Evolutionary conservation across 2,113 vertebrate genomes (phyloP).

Genomic region (Notothenia rossii): DNA sequence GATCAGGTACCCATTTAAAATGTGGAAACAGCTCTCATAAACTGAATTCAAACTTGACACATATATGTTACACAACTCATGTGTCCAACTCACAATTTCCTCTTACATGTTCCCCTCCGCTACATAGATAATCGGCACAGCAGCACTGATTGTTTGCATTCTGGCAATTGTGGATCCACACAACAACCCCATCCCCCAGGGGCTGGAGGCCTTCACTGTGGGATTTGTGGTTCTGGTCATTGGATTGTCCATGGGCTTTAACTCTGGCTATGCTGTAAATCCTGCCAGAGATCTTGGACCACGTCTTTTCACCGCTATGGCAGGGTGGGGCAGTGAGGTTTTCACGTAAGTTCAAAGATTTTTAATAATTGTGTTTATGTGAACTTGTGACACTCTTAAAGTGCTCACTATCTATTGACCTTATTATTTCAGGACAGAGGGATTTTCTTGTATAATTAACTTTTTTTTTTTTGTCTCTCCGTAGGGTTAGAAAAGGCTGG

Average conservation of each 20-base stretch:
- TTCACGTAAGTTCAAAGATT: conserved; percentile 88
- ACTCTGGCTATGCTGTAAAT: conserved; percentile 97
- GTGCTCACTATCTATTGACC: neutral
- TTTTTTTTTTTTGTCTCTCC: conserved; percentile 8
- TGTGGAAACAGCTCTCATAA: neutral
- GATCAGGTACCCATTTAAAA: conserved; percentile 88
- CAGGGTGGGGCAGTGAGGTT: conserved; percentile 92
- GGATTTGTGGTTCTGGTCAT: conserved; percentile 96
- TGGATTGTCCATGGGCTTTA: conserved; percentile 97
- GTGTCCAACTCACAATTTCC: neutral
- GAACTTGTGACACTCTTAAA: neutral
- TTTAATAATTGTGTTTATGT: neutral
- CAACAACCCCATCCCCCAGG: conserved; percentile 93
- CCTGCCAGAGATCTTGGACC: conserved; percentile 97
- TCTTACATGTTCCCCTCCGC: neutral
- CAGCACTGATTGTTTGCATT: conserved; percentile 93
- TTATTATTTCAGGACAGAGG: neutral
- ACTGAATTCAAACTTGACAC: neutral
- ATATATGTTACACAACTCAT: neutral
- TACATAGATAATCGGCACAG: conserved; percentile 92
- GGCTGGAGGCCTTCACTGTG: conserved; percentile 96
- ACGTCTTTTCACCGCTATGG: conserved; percentile 92
- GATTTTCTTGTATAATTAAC: neutral
- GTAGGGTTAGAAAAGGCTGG: conserved; percentile 87
- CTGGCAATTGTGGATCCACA: conserved; percentile 95